phyloP scores from a whole-genome alignment of 2,797 vertebrate species.

The Onychomys arenicola region DNA sequence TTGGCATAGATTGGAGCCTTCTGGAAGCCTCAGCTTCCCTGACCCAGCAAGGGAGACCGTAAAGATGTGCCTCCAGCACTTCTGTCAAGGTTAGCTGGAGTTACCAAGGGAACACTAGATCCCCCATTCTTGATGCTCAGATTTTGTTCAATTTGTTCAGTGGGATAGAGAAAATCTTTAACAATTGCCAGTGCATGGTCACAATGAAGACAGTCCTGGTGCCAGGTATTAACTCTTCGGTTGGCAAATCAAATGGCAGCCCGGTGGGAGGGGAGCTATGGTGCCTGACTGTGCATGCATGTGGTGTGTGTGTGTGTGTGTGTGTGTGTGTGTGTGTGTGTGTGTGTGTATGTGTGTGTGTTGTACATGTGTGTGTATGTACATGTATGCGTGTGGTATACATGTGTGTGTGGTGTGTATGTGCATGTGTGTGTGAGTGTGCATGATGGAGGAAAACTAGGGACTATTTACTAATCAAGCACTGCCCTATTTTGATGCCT shows the following conservation, averaged over 20 bases:
- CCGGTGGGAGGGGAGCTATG: background rate
- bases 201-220: background rate
- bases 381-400: background rate
- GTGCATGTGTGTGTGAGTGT: too few relatives aligned
- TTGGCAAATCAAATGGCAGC: background rate
- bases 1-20: background rate
- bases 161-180: background rate
- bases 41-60: background rate
- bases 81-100: slow-evolving; percentile 8
- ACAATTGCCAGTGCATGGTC: background rate
- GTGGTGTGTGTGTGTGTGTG: background rate
- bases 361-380: background rate
- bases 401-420: too few relatives aligned
- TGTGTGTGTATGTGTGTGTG: too few relatives aligned
- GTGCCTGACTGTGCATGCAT: too few relatives aligned
- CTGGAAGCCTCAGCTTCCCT: background rate
- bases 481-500: background rate
- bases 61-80: background rate
- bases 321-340: background rate
- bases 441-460: background rate
- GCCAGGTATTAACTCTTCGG: background rate
- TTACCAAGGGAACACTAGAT: background rate
- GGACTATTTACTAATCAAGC: background rate
- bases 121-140: background rate
- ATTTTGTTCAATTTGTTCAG: background rate